A percentile compares a stretch with the other conserved stretches of the same genome.
Evolutionary conservation across 2,888 invertebrate species (phyloP).

Genomic region (Orchesellides sinensis): DNA sequence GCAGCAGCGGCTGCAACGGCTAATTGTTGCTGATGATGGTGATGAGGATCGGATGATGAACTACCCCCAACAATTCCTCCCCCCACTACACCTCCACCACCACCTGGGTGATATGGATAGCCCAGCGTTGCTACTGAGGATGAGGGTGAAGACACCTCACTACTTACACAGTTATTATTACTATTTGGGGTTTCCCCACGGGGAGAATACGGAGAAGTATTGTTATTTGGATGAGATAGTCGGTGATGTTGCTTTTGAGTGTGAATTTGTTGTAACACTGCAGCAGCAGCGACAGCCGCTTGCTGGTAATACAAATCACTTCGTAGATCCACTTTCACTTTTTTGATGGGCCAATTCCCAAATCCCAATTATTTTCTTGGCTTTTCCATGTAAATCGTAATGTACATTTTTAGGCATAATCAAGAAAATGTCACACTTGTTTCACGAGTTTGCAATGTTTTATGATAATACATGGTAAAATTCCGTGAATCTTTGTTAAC

Average conservation of each 20-base stretch:
- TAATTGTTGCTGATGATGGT: constrained; percentile 51
- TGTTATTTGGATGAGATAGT: background rate
- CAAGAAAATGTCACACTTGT: too few species aligned
- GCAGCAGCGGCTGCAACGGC: constrained; percentile 55
- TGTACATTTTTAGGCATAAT: background rate
- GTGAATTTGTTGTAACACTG: constrained; percentile 59
- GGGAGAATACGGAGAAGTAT: background rate
- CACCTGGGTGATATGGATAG: constrained; percentile 53
- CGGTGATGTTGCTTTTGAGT: constrained; percentile 45
- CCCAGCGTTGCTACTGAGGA: constrained; percentile 55
- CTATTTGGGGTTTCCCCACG: constrained; percentile 1
- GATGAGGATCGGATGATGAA: too few species aligned
- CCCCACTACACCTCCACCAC: constrained; percentile 42
- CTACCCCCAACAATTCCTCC: constrained; percentile 17
- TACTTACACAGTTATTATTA: background rate
- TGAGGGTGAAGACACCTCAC: constrained; percentile 7
- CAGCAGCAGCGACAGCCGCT: constrained; percentile 61
- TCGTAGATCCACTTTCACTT: constrained; percentile 62
- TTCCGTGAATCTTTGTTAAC: too few species aligned
- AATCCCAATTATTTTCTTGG: too few species aligned
- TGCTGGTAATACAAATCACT: constrained; percentile 65
- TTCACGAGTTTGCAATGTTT: too few species aligned
- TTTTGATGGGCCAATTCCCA: too few species aligned
- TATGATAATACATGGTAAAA: too few species aligned
- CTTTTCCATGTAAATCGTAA: background rate